Base-by-base conservation (phyloP, 2,888 invertebrate genomes). In the Theodoxus fluviatilis region DNA sequence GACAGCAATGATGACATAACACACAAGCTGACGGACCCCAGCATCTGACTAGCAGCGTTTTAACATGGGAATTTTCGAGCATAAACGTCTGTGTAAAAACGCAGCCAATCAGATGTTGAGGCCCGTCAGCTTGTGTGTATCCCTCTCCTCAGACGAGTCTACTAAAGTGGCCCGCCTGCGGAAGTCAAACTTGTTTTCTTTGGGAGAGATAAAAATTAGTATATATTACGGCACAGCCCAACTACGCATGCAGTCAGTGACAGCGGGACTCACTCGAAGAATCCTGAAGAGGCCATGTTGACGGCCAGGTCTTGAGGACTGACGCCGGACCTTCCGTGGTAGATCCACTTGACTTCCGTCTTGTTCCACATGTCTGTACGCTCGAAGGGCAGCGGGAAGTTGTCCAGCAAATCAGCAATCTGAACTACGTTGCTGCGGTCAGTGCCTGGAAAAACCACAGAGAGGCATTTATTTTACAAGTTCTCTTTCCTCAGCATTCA, bases 351-450 rank as follows among this genome's bases (percentile, higher is more conserved):
- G 9, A 84, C 75, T 37, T 81, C 75, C 3, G 82, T 78, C 69
- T 78, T 78, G 4, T 73, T 74, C 85, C 85, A 86, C 78, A 87
- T 76, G 43, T 73, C 81, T 3, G 80, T 79, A 38, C 78, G 69
- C 71, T 85, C 85, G 75, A 78, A 84, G 3, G 86, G 84, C 22
- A 83, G 68, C 1, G 86, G 86, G 73, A 80, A 84, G 73, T 86
- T 87, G 35, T 83, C 82, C 74, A 83, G 80, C 12, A 76, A 73
- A 40, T 78, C 76, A 1, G 49, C 40, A 22, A 85, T 80, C 76
- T 87, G 78, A 0, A 83, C 84, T 35, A 86, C 71, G 71, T 86
- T 87, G 72, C 75, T 81, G 63, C 86, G 77, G 76, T 87, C 87
- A 37, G 86, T 83, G 22, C 86, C 86, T 83, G 73, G 6, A 73